These are phyloP conservation scores for Atopsyche davidsoni DNA, from an alignment of 1,140 invertebrate genomes.

Conservation along the genomic window DNA sequence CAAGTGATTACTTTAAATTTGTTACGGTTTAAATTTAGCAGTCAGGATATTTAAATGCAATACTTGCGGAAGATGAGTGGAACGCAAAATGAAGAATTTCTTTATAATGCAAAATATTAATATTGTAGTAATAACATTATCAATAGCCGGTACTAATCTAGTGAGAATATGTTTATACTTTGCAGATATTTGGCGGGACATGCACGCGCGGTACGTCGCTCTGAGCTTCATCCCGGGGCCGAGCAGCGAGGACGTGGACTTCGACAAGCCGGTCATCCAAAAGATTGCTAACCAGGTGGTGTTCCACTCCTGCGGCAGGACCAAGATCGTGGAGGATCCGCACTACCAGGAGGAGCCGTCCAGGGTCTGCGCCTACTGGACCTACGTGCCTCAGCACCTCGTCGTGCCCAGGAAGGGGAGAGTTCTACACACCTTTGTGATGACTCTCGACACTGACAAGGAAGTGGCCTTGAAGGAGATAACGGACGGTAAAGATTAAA, in stretches of 20 bases:
- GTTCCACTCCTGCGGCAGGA: conserved; percentile 42
- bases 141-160: too few species aligned
- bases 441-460: conserved; percentile 47
- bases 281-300: conserved; percentile 37
- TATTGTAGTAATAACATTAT: too few species aligned
- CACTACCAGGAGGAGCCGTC: conserved; percentile 40
- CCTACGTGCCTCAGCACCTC: conserved; percentile 45
- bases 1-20: too few species aligned
- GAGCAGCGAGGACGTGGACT: conserved; percentile 39
- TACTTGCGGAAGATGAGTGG: too few species aligned
- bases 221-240: conserved; percentile 40
- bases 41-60: too few species aligned
- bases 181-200: conserved; percentile 25
- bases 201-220: conserved; percentile 43
- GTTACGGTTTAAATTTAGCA: too few species aligned
- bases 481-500: conserved; percentile 39
- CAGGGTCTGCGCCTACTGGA: conserved; percentile 45
- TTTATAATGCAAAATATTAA: too few species aligned
- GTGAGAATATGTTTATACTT: too few species aligned
- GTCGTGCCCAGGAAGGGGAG: conserved; percentile 39
- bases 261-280: conserved; percentile 35
- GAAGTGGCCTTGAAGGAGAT: conserved; percentile 47
- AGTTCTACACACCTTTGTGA: conserved; percentile 45
- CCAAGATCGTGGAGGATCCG: conserved; percentile 39
- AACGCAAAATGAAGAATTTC: too few species aligned